These are phyloP conservation scores for Adelges cooleyi DNA, from an alignment of 1,140 invertebrate species.

Conservation along the genomic window DNA sequence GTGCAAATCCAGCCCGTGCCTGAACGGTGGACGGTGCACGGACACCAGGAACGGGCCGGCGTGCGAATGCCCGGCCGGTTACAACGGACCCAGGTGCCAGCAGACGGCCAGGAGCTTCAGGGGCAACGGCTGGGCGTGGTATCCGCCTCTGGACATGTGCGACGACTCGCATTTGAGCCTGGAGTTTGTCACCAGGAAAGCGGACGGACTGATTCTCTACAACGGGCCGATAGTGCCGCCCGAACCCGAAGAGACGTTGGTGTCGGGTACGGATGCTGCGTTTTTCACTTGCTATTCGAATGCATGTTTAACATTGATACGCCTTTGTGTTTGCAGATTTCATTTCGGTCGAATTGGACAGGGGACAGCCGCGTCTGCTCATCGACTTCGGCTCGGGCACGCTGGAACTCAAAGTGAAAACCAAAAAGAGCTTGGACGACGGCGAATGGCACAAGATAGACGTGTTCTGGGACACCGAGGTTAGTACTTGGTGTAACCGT, in stretches of 20 bases:
- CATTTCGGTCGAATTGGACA: constrained; percentile 81
- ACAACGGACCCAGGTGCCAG: constrained; percentile 89
- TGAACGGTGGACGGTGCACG: constrained; percentile 87
- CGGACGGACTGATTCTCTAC: constrained; percentile 86
- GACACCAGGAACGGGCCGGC: constrained; percentile 49
- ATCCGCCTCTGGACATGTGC: constrained; percentile 89
- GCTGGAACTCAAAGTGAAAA: constrained; percentile 75
- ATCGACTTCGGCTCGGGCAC: constrained; percentile 94
- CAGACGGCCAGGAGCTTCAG: constrained; percentile 86
- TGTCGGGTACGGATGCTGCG: constrained; percentile 47
- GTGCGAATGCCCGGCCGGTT: constrained; percentile 83
- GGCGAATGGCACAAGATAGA: constrained; percentile 94
- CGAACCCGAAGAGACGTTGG: constrained; percentile 73
- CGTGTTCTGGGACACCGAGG: constrained; percentile 88
- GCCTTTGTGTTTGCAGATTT: constrained; percentile 51
- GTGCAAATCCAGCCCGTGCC: constrained; percentile 88
- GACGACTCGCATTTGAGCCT: constrained; percentile 87
- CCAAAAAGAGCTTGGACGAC: constrained; percentile 74
- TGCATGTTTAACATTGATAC: not conserved
- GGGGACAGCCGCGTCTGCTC: constrained; percentile 76
- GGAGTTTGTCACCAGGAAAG: constrained; percentile 84
- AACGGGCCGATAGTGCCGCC: constrained; percentile 91
- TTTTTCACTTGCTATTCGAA: not conserved
- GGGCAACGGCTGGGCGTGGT: constrained; percentile 91
- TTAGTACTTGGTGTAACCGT: constrained; percentile 33